A percentile compares a stretch with the other conserved stretches of the same genome.
phyloP scores from a whole-genome alignment of 2,113 vertebrate species.

The Poeciliopsis retropinna region DNA sequence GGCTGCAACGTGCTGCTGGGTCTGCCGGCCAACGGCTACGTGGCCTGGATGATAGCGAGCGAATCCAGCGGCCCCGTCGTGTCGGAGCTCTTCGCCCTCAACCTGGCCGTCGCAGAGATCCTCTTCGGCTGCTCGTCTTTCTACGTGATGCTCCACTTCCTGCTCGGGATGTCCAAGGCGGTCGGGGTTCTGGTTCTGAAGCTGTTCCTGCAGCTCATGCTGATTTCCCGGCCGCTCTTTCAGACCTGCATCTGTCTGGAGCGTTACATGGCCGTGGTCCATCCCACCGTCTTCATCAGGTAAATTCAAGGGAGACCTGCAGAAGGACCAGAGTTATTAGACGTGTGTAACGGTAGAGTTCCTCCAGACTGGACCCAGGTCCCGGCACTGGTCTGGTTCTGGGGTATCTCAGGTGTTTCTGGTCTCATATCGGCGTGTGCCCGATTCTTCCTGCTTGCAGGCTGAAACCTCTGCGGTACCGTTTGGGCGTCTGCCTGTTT shows the following conservation, averaged over 20 bases:
- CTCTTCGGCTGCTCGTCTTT: constrained; percentile 10
- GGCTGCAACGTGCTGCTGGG: background rate
- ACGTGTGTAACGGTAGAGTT: background rate
- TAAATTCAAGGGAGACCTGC: background rate
- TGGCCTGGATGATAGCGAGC: constrained; percentile 2
- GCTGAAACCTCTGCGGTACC: constrained; percentile 9
- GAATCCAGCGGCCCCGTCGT: background rate
- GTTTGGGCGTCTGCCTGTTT: background rate
- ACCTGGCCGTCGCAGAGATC: constrained; percentile 4
- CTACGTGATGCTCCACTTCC: constrained; percentile 2
- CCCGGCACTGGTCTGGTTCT: background rate
- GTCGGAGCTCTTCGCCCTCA: constrained; percentile 18
- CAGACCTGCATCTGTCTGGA: constrained; percentile 22
- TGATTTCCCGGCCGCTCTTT: constrained; percentile 17
- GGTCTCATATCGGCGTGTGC: background rate
- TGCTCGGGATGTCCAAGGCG: background rate
- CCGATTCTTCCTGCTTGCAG: constrained; percentile 8
- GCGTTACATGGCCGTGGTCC: constrained; percentile 16
- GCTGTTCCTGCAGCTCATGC: constrained; percentile 12
- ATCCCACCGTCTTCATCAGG: constrained; percentile 20
- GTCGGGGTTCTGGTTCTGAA: constrained; percentile 8
- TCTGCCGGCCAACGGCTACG: constrained; percentile 12
- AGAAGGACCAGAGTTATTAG: background rate
- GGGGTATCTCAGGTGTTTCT: background rate
- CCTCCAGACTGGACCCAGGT: too few species aligned